Evolutionary conservation across 2,797 vertebrate species (phyloP).

Genomic region (Macrochelys suwanniensis): DNA sequence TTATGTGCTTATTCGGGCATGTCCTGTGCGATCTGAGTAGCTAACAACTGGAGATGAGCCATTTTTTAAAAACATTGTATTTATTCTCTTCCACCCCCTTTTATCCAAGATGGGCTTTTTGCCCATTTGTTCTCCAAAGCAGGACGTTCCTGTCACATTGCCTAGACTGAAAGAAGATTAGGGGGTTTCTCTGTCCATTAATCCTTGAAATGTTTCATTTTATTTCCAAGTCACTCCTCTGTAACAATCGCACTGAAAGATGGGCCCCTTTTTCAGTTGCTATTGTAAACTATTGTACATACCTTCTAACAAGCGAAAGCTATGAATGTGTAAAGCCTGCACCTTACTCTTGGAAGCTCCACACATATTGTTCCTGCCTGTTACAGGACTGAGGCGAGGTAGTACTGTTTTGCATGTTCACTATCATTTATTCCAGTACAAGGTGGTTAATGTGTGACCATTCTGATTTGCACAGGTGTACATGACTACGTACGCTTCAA

Average conservation of each 20-base stretch:
- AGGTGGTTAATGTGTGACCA: slow-evolving; percentile 17
- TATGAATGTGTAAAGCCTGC: background rate
- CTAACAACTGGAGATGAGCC: slow-evolving; percentile 1
- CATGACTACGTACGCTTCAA: background rate
- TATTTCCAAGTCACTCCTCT: slow-evolving; percentile 21
- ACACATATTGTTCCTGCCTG: background rate
- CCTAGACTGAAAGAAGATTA: slow-evolving; percentile 28
- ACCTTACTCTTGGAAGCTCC: slow-evolving; percentile 8
- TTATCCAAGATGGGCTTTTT: slow-evolving; percentile 33
- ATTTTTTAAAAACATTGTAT: background rate
- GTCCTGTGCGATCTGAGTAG: background rate
- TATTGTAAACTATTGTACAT: slow-evolving; percentile 18
- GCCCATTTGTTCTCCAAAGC: slow-evolving; percentile 10
- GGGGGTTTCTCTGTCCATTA: slow-evolving; percentile 49
- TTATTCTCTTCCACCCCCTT: background rate
- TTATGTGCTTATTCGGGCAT: background rate
- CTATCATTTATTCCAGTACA: slow-evolving; percentile 34
- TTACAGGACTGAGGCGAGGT: slow-evolving; percentile 41
- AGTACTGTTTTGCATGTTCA: background rate
- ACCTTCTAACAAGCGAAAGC: slow-evolving; percentile 27
- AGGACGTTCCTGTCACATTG: slow-evolving; percentile 23
- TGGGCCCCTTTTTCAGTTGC: slow-evolving; percentile 18
- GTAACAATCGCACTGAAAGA: slow-evolving; percentile 39
- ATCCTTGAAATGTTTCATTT: slow-evolving; percentile 49
- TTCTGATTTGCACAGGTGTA: slow-evolving; percentile 9